These are phyloP conservation scores for Apogon talboti DNA, from an alignment of 2,797 vertebrate genomes.

Conservation along the genomic window DNA sequence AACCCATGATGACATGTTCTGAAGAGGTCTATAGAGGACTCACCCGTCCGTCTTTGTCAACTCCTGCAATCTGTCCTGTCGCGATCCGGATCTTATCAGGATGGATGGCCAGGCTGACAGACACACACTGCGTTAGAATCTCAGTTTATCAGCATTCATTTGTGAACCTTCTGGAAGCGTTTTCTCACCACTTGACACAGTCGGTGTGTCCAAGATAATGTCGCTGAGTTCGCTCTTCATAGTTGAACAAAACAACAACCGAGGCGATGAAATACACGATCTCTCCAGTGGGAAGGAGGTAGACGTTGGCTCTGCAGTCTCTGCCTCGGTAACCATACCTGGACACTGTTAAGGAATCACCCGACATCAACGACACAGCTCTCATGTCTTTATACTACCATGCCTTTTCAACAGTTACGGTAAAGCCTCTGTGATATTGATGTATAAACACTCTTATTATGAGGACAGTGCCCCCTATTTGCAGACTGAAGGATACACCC, in stretches of 20 bases:
- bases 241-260: constrained; percentile 95
- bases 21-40: constrained; percentile 62
- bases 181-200: constrained; percentile 95
- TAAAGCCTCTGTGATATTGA: too few relatives aligned
- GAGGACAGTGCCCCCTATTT: neutral
- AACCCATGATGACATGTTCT: too few relatives aligned
- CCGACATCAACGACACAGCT: neutral
- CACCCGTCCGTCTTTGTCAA: constrained; percentile 98
- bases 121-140: constrained; percentile 19
- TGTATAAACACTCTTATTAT: neutral
- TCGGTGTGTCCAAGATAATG: constrained; percentile 97
- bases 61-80: constrained; percentile 97
- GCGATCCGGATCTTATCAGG: constrained; percentile 98
- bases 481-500: constrained; percentile 94
- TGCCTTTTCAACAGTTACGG: too few relatives aligned
- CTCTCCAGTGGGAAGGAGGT: constrained; percentile 96
- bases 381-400: too few relatives aligned
- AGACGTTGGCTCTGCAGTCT: constrained; percentile 96
- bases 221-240: constrained; percentile 94
- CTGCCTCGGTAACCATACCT: constrained; percentile 96
- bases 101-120: constrained; percentile 93
- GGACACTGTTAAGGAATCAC: constrained; percentile 72
- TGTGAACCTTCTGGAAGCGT: neutral
- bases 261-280: constrained; percentile 97
- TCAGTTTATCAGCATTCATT: too few relatives aligned